Conservation (phyloP, 2,113 vertebrate genomes). For the Penelope pileata region DNA sequence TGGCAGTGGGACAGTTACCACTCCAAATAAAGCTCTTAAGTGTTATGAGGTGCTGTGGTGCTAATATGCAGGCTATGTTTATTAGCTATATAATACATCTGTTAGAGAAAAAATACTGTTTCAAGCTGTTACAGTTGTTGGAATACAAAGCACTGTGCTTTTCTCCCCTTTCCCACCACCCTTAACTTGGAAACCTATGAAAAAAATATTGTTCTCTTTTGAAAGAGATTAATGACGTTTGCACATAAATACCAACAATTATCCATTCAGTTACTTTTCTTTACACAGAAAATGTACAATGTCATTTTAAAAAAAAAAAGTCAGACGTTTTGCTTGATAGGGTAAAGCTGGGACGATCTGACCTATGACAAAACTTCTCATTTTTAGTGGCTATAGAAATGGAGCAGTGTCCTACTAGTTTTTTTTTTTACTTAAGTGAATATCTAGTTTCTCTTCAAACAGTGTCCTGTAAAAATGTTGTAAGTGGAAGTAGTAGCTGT, state of each 20-base stretch:
- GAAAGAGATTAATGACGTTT: conserved; percentile 56
- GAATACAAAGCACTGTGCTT: not conserved
- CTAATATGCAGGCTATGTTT: not conserved
- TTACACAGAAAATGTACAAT: not conserved
- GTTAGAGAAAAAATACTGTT: not conserved
- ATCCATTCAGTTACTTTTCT: conserved; percentile 36
- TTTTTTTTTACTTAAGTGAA: not conserved
- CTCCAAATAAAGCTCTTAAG: not conserved
- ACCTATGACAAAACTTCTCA: not conserved
- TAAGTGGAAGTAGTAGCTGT: not conserved
- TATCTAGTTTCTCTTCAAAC: not conserved
- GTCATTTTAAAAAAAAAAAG: not conserved
- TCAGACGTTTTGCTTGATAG: not conserved
- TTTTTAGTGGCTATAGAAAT: not conserved
- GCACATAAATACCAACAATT: conserved; percentile 56
- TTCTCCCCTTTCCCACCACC: not conserved
- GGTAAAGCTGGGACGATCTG: not conserved
- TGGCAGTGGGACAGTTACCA: not conserved
- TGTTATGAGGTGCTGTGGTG: not conserved
- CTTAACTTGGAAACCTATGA: conserved; percentile 25
- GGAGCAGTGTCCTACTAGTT: not conserved
- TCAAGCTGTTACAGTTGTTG: not conserved
- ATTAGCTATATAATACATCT: not conserved
- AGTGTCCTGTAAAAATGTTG: not conserved
- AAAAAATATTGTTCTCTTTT: conserved; percentile 53